Conservation (phyloP, 2,113 vertebrate genomes). For the Sorex fumeus region DNA sequence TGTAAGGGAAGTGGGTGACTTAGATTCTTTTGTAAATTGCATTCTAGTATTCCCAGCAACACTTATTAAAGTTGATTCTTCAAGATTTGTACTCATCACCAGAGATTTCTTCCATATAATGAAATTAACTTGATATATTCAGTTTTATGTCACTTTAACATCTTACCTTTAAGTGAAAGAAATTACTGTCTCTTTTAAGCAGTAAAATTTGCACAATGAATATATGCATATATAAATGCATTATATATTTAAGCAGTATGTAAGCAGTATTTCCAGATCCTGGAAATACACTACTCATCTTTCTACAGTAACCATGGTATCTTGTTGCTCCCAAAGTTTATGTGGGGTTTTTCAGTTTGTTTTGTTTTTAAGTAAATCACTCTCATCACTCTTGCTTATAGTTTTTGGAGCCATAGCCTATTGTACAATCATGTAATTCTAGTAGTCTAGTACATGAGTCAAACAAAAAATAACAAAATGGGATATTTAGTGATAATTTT, state of each 20-base stretch:
- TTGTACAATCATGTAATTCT: neutral
- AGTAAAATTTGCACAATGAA: no score
- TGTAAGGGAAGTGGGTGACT: neutral
- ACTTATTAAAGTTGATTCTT: neutral
- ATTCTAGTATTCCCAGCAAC: neutral
- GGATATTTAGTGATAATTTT: neutral
- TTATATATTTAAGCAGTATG: no score
- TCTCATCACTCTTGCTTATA: neutral
- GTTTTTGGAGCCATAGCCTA: neutral
- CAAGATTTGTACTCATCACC: neutral
- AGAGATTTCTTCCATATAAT: neutral
- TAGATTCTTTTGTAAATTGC: neutral
- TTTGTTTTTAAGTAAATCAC: neutral
- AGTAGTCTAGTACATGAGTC: neutral
- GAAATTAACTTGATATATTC: neutral
- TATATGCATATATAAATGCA: no score
- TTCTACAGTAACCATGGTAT: neutral
- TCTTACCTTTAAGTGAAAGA: neutral
- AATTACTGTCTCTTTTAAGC: neutral
- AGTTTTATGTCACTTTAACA: slow-evolving; percentile 3
- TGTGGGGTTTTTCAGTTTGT: neutral
- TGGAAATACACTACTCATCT: neutral
- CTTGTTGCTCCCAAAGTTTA: neutral
- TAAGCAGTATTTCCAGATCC: no score
- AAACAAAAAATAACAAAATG: neutral